phyloP scores from a whole-genome alignment of 1,140 invertebrate genomes.

The Drosophila pandora region DNA sequence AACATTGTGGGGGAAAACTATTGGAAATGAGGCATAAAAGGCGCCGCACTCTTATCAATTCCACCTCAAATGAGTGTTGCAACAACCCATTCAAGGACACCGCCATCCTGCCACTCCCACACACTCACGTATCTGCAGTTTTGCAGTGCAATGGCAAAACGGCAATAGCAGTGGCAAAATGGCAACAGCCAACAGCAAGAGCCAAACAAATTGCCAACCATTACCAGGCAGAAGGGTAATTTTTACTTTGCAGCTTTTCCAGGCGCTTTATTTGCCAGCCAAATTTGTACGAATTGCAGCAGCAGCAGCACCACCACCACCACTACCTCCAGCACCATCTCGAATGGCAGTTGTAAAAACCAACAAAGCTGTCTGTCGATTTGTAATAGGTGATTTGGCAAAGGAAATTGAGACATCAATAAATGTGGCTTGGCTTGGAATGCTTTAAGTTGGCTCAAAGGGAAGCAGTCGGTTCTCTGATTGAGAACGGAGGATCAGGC shows the following conservation, averaged over 20 bases:
- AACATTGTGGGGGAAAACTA: slow-evolving; percentile 26
- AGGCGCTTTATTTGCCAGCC: slow-evolving; percentile 77
- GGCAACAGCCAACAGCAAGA: slow-evolving; percentile 43
- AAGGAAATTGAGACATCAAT: slow-evolving; percentile 83
- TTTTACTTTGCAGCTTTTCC: slow-evolving; percentile 75
- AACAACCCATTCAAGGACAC: slow-evolving; percentile 22
- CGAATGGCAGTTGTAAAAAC: slow-evolving; percentile 61
- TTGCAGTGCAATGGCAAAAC: slow-evolving; percentile 55
- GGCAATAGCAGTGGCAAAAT: slow-evolving; percentile 14
- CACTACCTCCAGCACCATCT: slow-evolving; percentile 4
- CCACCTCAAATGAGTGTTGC: slow-evolving; percentile 22
- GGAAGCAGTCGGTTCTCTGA: slow-evolving; percentile 1
- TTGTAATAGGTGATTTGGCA: slow-evolving; percentile 82
- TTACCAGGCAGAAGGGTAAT: slow-evolving; percentile 79
- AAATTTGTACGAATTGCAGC: slow-evolving; percentile 79
- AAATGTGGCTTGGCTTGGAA: slow-evolving; percentile 68
- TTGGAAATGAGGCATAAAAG: slow-evolving; percentile 60
- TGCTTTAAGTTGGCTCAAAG: slow-evolving; percentile 33
- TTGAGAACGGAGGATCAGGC: slow-evolving; percentile 1
- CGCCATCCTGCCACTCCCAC: background rate
- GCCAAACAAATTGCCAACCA: slow-evolving; percentile 78
- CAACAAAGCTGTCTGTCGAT: slow-evolving; percentile 77
- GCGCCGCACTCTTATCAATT: slow-evolving; percentile 44
- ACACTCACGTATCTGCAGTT: slow-evolving; percentile 58
- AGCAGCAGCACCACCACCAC: slow-evolving; percentile 28